Evolutionary conservation across 1,140 invertebrate species (phyloP).

Genomic region (Dryas iulia): DNA sequence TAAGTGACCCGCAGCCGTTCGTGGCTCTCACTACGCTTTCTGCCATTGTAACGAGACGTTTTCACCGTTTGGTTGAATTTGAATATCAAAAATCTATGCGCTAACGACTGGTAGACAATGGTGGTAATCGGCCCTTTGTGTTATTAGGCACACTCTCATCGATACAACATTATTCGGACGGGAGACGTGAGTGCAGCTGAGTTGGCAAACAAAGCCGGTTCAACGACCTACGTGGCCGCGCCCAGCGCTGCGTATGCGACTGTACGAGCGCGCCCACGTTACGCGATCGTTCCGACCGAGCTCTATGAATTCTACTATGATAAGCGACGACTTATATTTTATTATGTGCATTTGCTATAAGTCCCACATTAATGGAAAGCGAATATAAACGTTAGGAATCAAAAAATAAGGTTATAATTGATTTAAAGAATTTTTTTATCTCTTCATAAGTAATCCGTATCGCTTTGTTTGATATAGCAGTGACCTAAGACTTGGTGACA

Average conservation of each 20-base stretch:
- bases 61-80: conserved; percentile 51
- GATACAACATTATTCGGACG: conserved; percentile 58
- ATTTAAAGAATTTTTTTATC: not conserved
- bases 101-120: conserved; percentile 7
- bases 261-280: conserved; percentile 60
- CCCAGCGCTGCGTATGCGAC: conserved; percentile 59
- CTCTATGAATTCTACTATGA: conserved; percentile 24
- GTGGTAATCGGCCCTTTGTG: conserved; percentile 22
- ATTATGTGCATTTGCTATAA: not conserved
- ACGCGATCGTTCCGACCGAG: conserved; percentile 46
- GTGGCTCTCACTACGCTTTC: conserved; percentile 56
- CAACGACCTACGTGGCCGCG: conserved; percentile 70
- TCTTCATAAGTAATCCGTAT: not conserved
- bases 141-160: conserved; percentile 42
- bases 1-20: conserved; percentile 41
- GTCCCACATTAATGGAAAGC: not conserved
- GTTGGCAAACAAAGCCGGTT: conserved; percentile 79
- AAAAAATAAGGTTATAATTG: not conserved
- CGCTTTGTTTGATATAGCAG: conserved; percentile 5
- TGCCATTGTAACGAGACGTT: conserved; percentile 51
- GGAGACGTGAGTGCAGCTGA: conserved; percentile 63
- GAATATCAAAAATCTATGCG: conserved; percentile 20
- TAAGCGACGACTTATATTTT: not conserved
- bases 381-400: not conserved
- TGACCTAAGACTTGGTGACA: not conserved